Evolutionary conservation across 1,140 invertebrate genomes (phyloP), one percentile per base, ranked within the genome.

Genomic region (Phortica variegata): DNA sequence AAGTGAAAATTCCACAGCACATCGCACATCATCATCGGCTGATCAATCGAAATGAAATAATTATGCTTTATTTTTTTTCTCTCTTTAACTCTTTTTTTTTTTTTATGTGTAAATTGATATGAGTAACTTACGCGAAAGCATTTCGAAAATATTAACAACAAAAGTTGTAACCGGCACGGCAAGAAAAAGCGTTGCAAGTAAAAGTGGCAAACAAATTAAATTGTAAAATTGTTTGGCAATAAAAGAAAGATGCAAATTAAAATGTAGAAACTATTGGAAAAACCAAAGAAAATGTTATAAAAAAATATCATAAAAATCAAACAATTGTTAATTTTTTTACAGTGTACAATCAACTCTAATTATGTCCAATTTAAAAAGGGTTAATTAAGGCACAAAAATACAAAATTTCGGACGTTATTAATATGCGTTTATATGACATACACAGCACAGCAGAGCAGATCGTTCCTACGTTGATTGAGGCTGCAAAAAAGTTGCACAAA

Each of bases 281-380:
- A 45, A 20, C 12, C 18, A 41, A 6, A 13, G 17, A 32, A 7
- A 16, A 31, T 4, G 20, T 10, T 31, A 2, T 10, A 41, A 13
- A 26, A 2, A 8, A 43, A 13, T n/a, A 10, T 10, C 12, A 43
- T 1, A 23, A 3, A 43, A 31, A 43, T 43, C 5, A 6, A 32
- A 13, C 1, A 18, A 29, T 29, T 4, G 13, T 13, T 34, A 9
- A 37, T n/a, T 58, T 60, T 59, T 18, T 65, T 3, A n/a, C 55
- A 58, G 61, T 65, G 61, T 8, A 54, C 36, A 32, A 16, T 29
- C 16, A 36, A 47, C 57, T 60, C 65, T 68, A 68, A 68, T 68
- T 68, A 68, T 73, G 65, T 60, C 61, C 70, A 73, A 73, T 70
- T 73, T 73, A 73, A 73, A 73, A 73, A 70, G 60, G 70, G 70